Conservation (phyloP, 2,888 invertebrate species). For the Podotricha telesiphe region DNA sequence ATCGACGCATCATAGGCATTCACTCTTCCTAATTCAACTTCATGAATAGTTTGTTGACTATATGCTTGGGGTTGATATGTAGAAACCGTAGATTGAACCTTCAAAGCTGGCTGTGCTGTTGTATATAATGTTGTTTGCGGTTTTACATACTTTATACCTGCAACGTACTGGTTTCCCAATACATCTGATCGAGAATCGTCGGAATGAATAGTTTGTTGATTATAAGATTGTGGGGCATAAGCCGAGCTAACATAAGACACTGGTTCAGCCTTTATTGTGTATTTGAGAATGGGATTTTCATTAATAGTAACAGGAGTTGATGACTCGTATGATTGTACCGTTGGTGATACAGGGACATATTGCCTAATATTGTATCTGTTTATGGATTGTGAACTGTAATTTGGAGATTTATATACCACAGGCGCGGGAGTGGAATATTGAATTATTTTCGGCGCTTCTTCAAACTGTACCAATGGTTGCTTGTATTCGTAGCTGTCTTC, state of each 20-base stretch:
- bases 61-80: conserved; percentile 62
- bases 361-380: conserved; percentile 38
- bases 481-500: conserved; percentile 60
- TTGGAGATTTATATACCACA: conserved; percentile 59
- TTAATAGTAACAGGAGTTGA: conserved; percentile 46
- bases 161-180: conserved; percentile 50
- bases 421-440: conserved; percentile 46
- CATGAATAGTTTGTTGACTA: conserved; percentile 67
- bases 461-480: conserved; percentile 49
- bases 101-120: conserved; percentile 52
- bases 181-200: conserved; percentile 56
- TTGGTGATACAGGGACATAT: conserved; percentile 43
- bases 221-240: conserved; percentile 61
- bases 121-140: conserved; percentile 57
- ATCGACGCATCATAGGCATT: conserved; percentile 62
- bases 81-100: conserved; percentile 43
- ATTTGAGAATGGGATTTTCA: conserved; percentile 48
- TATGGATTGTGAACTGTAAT: conserved; percentile 65
- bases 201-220: conserved; percentile 65
- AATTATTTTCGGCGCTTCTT: conserved; percentile 37
- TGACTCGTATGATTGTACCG: conserved; percentile 41
- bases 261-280: conserved; percentile 44
- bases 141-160: conserved; percentile 60
- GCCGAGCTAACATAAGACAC: conserved; percentile 46
- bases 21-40: conserved; percentile 57